Evolutionary conservation across 2,113 vertebrate genomes (phyloP), one percentile per base, ranked within the genome.

Genomic region (Picathartes gymnocephalus): DNA sequence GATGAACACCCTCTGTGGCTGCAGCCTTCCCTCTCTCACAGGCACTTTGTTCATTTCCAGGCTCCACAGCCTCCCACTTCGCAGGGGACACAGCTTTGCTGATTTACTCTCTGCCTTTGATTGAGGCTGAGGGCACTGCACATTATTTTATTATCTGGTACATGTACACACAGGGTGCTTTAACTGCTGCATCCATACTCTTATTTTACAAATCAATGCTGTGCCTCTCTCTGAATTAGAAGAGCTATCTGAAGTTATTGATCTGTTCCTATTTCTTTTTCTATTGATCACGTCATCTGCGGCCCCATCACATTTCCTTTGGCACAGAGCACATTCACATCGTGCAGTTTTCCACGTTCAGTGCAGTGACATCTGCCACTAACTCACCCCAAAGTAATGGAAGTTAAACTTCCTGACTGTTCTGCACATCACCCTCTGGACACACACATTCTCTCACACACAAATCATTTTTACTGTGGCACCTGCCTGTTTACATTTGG

Each of bases 91-190:
- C 18, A 1, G 1, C 7, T 23, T 3, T 35, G 69, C 35, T 85
- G 86, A 97, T 93, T 93, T 92, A 88, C 76, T 44, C 15, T 24
- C 88, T 92, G 88, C 72, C 93, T 95, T 73, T 95, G 91, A 90
- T 74, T 69, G 88, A 90, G 78, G 58, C 76, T 48, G 70, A 96
- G 71, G 82, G 81, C 88, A 71, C 22, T 90, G 45, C 78, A 60
- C 57, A 23, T 93, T 76, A 94, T 91, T 94, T 94, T 92, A 90
- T 96, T 94, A 94, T 33, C 90, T 70, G n/a, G 74, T 18, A 16
- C 27, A 11, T 72, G 30, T 66, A 81, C 65, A 93, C 70, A 93
- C 61, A 56, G 57, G 8, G 9, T 45, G n/a, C 89, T 95, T 95
- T 88, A 69, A 83, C 69, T 81, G 81, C 84, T 80, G 70, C 87